phyloP scores from a whole-genome alignment of 2,797 vertebrate genomes.

The Paramormyrops hopkinsi region DNA sequence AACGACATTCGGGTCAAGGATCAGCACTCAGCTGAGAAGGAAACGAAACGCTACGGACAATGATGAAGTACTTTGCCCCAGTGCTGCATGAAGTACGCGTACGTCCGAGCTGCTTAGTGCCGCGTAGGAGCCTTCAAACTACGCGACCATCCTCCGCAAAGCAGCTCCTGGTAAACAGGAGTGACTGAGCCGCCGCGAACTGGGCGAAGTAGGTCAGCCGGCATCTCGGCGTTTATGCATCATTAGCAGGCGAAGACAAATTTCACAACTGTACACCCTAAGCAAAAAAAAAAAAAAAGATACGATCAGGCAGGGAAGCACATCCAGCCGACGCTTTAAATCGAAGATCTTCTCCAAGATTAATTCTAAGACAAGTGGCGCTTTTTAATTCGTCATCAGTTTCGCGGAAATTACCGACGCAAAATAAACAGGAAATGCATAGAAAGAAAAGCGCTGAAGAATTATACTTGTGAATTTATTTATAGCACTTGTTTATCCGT shows the following conservation, averaged over 20 bases:
- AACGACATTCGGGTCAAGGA: conserved; percentile 4
- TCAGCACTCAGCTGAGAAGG: not conserved
- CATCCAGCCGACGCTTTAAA: not conserved
- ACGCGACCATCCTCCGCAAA: conserved; percentile 53
- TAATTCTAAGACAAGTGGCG: not conserved
- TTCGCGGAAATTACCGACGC: not conserved
- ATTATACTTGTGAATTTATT: not conserved
- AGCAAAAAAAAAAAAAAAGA: not conserved
- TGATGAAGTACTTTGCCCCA: not conserved
- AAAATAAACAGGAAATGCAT: conserved; percentile 2
- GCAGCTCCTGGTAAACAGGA: conserved; percentile 61
- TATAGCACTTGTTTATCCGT: not conserved
- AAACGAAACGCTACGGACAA: not conserved
- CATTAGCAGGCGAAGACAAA: conserved; percentile 53
- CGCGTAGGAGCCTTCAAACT: conserved; percentile 34
- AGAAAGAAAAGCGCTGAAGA: not conserved
- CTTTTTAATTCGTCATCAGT: not conserved
- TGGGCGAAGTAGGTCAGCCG: conserved; percentile 76
- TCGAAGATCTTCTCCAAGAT: not conserved
- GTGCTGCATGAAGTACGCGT: too few relatives aligned
- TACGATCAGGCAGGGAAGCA: conserved; percentile 21
- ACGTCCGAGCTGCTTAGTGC: not conserved
- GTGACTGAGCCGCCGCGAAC: conserved; percentile 50
- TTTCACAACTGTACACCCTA: conserved; percentile 32
- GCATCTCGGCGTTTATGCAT: conserved; percentile 62